Conservation (phyloP, 2,113 vertebrate genomes). For the Cyanoramphus novaezelandiae region DNA sequence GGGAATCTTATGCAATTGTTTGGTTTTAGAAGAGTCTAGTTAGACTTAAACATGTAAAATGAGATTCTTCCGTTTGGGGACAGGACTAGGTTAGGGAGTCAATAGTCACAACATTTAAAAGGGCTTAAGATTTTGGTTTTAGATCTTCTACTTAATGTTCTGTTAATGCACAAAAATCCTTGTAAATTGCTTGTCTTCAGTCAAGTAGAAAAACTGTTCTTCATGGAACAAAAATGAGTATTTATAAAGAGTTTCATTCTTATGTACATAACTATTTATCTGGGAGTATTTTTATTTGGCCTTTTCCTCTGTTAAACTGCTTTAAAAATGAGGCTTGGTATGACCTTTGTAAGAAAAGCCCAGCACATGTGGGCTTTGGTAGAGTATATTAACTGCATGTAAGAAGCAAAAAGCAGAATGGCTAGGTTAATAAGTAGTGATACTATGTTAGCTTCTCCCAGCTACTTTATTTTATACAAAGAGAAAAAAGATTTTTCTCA, state of each 20-base stretch:
- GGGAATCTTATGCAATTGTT: neutral
- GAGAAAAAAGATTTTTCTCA: neutral
- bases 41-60: neutral
- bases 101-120: neutral
- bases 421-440: neutral
- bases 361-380: neutral
- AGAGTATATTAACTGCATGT: neutral
- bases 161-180: neutral
- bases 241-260: neutral
- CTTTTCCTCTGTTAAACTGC: neutral
- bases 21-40: neutral
- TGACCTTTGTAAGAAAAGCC: neutral
- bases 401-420: neutral
- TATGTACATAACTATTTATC: neutral
- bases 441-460: neutral
- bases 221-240: neutral
- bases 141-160: neutral
- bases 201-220: neutral
- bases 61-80: neutral
- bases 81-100: neutral
- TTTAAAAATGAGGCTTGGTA: neutral
- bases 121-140: neutral
- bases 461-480: constrained; percentile 19
- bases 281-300: neutral
- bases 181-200: neutral